Conservation (phyloP, 2,797 vertebrate genomes). For the Hippopotamyrus pictus region DNA sequence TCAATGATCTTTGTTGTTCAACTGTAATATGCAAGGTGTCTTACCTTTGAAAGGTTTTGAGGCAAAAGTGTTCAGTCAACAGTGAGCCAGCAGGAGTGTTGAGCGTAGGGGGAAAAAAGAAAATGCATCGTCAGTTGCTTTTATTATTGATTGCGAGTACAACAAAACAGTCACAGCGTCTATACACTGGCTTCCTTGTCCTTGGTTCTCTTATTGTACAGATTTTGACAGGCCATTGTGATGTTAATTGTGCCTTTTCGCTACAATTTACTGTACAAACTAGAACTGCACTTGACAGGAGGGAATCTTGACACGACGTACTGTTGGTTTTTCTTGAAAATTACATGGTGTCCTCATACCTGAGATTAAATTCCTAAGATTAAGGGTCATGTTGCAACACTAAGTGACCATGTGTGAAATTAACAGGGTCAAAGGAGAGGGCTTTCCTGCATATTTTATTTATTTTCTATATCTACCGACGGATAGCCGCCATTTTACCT, state of each 20-base stretch:
- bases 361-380: conserved; percentile 32
- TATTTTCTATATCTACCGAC: conserved; percentile 34
- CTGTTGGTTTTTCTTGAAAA: conserved; percentile 7
- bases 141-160: not conserved
- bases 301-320: not conserved
- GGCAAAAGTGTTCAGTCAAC: conserved; percentile 2
- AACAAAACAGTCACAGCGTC: not conserved
- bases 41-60: conserved; percentile 4
- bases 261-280: not conserved
- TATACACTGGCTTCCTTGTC: not conserved
- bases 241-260: not conserved
- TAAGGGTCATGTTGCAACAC: conserved; percentile 33
- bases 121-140: not conserved
- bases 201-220: not conserved
- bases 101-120: not conserved
- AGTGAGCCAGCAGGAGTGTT: not conserved
- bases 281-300: conserved; percentile 11
- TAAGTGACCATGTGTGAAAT: conserved; percentile 41
- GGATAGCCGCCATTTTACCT: conserved; percentile 43
- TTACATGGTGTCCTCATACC: conserved; percentile 26
- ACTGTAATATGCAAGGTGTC: not conserved
- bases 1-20: not conserved
- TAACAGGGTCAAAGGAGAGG: conserved; percentile 31
- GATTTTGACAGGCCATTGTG: not conserved
- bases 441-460: conserved; percentile 30